Conservation (phyloP, 2,113 vertebrate species). For the Myrmophylax atrothorax region DNA sequence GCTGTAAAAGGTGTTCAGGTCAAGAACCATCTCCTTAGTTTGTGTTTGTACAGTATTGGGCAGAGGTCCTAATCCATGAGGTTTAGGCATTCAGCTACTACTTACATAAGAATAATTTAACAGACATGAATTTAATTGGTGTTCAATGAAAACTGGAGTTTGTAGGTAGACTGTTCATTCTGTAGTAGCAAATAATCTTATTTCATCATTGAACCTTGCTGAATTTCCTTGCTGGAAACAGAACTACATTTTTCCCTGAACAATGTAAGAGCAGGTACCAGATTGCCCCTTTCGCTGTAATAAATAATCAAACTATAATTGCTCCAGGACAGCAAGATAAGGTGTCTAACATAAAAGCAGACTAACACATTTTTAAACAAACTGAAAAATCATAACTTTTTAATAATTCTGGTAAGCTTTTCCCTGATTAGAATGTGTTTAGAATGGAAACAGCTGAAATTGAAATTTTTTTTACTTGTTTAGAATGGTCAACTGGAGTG, state of each 20-base stretch:
- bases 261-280: background rate
- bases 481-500: conserved; percentile 96
- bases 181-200: background rate
- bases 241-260: background rate
- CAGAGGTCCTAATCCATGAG: background rate
- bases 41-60: background rate
- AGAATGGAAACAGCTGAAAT: background rate
- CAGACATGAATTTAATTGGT: background rate
- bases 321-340: background rate
- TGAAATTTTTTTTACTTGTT: background rate
- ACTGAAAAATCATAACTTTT: background rate
- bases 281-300: background rate
- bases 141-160: background rate
- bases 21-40: background rate
- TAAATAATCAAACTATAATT: background rate
- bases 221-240: background rate
- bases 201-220: background rate
- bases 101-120: background rate
- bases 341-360: background rate
- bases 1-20: background rate
- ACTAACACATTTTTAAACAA: background rate
- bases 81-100: background rate
- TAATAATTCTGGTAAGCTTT: background rate
- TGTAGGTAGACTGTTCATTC: background rate
- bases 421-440: background rate